Conservation (phyloP, 2,113 vertebrate species). For the Zosterops japonicus region DNA sequence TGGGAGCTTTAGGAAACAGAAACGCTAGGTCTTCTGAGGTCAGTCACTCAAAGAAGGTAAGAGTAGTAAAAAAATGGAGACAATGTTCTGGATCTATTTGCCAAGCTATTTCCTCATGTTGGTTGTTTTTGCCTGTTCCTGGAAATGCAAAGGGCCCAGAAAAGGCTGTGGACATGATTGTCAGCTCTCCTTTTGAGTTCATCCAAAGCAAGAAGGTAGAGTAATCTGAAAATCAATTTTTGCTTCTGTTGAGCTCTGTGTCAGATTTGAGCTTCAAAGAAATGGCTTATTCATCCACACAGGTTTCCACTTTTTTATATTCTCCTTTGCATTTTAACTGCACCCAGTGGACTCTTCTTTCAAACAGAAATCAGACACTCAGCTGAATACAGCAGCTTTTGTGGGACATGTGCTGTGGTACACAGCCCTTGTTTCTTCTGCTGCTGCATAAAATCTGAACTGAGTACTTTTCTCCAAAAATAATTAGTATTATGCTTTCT, state of each 20-base stretch:
- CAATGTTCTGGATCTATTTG: background rate
- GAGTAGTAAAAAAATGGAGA: background rate
- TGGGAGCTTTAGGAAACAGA: background rate
- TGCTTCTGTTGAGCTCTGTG: background rate
- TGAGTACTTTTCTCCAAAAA: background rate
- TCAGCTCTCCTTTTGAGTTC: slow-evolving; percentile 11
- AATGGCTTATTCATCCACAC: background rate
- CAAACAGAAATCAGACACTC: background rate
- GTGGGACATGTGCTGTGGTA: background rate
- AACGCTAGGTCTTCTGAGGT: background rate
- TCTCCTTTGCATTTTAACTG: slow-evolving; percentile 28
- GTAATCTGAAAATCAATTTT: slow-evolving; percentile 25
- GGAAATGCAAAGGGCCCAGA: background rate
- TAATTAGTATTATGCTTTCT: background rate
- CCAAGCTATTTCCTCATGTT: background rate
- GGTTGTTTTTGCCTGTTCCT: background rate
- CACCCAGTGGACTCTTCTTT: background rate
- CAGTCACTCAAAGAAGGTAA: background rate
- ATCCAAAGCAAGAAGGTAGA: background rate
- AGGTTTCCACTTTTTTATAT: background rate
- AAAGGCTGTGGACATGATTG: background rate
- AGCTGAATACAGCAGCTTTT: background rate
- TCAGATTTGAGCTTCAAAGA: background rate
- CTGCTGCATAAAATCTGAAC: background rate
- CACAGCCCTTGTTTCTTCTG: background rate